These are phyloP conservation scores for Tetragonula carbonaria DNA, from an alignment of 2,888 invertebrate genomes.

Conservation along the genomic window DNA sequence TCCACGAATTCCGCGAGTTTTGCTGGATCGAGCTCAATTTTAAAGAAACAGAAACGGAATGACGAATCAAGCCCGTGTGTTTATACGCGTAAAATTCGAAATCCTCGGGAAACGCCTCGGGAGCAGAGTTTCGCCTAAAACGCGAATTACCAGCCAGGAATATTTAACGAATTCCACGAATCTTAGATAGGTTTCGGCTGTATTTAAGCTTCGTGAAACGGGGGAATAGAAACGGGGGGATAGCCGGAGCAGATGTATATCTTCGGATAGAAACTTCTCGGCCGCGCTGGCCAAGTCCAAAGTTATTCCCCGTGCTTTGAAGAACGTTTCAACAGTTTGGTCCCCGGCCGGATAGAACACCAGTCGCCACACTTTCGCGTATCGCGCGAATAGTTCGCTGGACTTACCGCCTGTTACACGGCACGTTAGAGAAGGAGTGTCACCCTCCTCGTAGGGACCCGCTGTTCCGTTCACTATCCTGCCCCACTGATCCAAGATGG, in stretches of 20 bases:
- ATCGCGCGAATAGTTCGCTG: not conserved
- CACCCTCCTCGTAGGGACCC: conserved; percentile 94
- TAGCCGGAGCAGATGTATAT: not conserved
- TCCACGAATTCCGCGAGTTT: too few species aligned
- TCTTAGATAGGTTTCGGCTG: not conserved
- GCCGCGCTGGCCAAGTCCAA: not conserved
- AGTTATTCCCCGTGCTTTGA: not conserved
- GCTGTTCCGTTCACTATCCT: conserved; percentile 92
- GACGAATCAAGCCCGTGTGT: not conserved
- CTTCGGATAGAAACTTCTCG: not conserved
- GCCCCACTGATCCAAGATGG: conserved; percentile 93
- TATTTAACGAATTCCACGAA: conserved; percentile 36
- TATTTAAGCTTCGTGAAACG: not conserved
- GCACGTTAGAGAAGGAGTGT: conserved; percentile 93
- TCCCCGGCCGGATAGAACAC: not conserved
- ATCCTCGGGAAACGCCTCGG: not conserved
- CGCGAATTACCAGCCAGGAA: not conserved
- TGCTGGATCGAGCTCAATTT: too few species aligned
- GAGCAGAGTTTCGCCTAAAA: conserved; percentile 10
- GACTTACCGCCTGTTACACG: conserved; percentile 93
- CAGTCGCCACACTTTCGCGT: not conserved
- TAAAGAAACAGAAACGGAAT: too few species aligned
- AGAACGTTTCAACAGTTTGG: not conserved
- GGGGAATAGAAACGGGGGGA: not conserved
- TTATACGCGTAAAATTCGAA: not conserved